Percentiles rank a stretch among this genome's conserved stretches.
These are phyloP conservation scores for Bombus superbus DNA, from an alignment of 1,140 invertebrate genomes.

Conservation along the genomic window DNA sequence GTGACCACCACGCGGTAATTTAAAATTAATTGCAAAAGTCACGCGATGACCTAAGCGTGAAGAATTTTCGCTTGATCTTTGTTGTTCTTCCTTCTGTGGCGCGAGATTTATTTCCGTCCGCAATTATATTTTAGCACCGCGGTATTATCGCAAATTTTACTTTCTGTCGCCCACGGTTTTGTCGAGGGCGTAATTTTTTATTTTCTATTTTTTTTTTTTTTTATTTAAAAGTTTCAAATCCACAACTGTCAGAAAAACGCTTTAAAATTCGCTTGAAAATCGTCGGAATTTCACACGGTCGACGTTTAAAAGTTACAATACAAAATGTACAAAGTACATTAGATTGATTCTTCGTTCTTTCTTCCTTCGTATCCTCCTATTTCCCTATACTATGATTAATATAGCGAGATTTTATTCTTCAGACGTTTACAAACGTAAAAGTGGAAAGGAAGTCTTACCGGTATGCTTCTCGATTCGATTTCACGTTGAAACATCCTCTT, in stretches of 20 bases:
- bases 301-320: not conserved
- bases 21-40: slow-evolving; percentile 66
- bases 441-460: too few species aligned
- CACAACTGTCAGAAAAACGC: not conserved
- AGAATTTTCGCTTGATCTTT: slow-evolving; percentile 36
- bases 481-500: too few species aligned
- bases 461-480: too few species aligned
- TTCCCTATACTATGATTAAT: not conserved
- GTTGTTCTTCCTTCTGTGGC: not conserved
- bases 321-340: too few species aligned
- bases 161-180: not conserved
- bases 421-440: too few species aligned
- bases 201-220: too few species aligned
- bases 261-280: not conserved
- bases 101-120: slow-evolving; percentile 32
- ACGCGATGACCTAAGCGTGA: slow-evolving; percentile 28
- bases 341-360: not conserved
- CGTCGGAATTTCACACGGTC: not conserved
- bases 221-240: not conserved
- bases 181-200: too few species aligned
- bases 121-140: slow-evolving; percentile 34
- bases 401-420: too few species aligned
- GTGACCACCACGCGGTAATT: slow-evolving; percentile 43
- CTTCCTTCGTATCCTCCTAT: not conserved
- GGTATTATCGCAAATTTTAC: slow-evolving; percentile 13